Evolutionary conservation across 2,113 vertebrate genomes (phyloP), one percentile per base, ranked within the genome.

Genomic region (Fregetta grallaria): DNA sequence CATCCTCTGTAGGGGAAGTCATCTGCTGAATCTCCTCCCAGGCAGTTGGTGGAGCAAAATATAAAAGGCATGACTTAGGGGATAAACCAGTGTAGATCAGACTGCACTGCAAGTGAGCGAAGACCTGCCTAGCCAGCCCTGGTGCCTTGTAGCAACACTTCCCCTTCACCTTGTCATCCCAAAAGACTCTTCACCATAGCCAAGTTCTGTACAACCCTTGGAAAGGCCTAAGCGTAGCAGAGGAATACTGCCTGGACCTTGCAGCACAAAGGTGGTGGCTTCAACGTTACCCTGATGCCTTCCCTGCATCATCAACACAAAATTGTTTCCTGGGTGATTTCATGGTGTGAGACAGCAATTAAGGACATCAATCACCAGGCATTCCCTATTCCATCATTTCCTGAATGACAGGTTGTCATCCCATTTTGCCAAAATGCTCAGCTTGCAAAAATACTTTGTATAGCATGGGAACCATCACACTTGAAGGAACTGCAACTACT

Each of bases 381-480:
- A 27, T 65, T 75, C 58, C n/a, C 49, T 76, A 20, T 32, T 73
- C 68, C 63, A 23, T 15, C 13, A 5, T 15, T 47, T 40, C 50
- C 61, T n/a, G 23, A 29, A 10, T 1, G 29, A 9, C 71, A 59
- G 27, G 14, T 42, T 93, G 14, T 38, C 67, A 26, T 27, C 30
- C 63, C 23, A 1, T 34, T 32, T n/a, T 6, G 1, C 9, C 6
- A 40, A 6, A 27, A 19, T 0, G 1, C 74, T 61, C 15, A 71
- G 26, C 45, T 83, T 5, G 5, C 59, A 70, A 9, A 45, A 73
- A 14, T 26, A 14, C 4, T 50, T 49, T 36, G n/a, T 29, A 5
- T 17, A 21, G 27, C 6, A 0, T 13, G n/a, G 47, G 59, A 40
- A 38, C 22, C 27, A 20, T 13, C 0, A 0, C 5, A 2, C 6